phyloP scores from a whole-genome alignment of 2,888 invertebrate species.

The Troglohyphantes excavatus region DNA sequence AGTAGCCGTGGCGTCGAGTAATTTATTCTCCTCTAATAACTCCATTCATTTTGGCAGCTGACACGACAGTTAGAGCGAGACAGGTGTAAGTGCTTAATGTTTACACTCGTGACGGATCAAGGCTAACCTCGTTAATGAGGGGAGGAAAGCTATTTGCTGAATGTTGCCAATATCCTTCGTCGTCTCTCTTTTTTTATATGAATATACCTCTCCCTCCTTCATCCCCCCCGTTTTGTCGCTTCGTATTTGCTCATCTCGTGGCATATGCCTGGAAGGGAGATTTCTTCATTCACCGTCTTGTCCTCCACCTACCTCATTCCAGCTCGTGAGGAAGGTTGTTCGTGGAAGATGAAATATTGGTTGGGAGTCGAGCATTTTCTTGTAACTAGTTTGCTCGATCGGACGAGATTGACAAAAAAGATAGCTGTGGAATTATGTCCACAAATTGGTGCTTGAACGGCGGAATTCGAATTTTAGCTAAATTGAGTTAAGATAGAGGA shows the following conservation, averaged over 20 bases:
- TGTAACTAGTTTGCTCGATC: too few relatives aligned
- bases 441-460: too few relatives aligned
- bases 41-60: slow-evolving; percentile 52
- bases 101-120: slow-evolving; percentile 64
- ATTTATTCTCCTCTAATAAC: slow-evolving; percentile 51
- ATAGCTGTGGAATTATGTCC: too few relatives aligned
- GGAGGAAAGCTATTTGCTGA: slow-evolving; percentile 47
- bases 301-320: too few relatives aligned
- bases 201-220: neutral
- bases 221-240: neutral
- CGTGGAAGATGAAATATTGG: too few relatives aligned
- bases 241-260: slow-evolving; percentile 5
- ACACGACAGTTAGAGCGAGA: slow-evolving; percentile 45
- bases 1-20: slow-evolving; percentile 6
- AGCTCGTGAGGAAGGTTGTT: too few relatives aligned
- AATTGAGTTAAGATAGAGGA: too few relatives aligned
- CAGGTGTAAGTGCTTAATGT: slow-evolving; percentile 70
- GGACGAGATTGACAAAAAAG: too few relatives aligned
- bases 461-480: too few relatives aligned
- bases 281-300: neutral
- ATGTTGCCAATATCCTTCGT: slow-evolving; percentile 43
- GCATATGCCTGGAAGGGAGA: neutral
- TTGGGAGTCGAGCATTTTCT: too few relatives aligned
- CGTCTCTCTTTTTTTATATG: neutral
- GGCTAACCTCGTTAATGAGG: slow-evolving; percentile 58